Percentiles rank a stretch among this genome's conserved stretches.
phyloP scores from a whole-genome alignment of 2,888 invertebrate species.

The Hartigia nigra region DNA sequence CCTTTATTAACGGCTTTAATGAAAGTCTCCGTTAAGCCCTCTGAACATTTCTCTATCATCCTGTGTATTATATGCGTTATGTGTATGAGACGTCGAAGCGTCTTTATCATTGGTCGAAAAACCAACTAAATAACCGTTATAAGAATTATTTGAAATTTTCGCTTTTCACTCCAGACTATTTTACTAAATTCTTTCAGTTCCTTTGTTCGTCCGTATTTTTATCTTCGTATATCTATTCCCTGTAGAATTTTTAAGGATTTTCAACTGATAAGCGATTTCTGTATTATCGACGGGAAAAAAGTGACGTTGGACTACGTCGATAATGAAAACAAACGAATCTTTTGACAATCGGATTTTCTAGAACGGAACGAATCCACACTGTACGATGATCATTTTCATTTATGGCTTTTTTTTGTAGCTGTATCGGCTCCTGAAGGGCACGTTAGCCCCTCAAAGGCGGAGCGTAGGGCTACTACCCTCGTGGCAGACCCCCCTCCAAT shows the following conservation, averaged over 20 bases:
- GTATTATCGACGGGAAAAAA: neutral
- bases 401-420: slow-evolving; percentile 34
- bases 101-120: neutral
- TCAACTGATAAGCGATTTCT: neutral
- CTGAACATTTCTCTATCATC: neutral
- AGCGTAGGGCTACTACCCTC: slow-evolving; percentile 27
- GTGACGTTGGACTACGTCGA: neutral
- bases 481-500: slow-evolving; percentile 16
- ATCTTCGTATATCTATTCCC: no score
- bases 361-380: slow-evolving; percentile 30
- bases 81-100: neutral
- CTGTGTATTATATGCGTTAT: neutral
- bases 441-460: slow-evolving; percentile 34
- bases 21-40: neutral
- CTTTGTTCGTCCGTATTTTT: neutral
- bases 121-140: neutral
- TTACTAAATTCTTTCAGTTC: neutral
- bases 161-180: neutral
- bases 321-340: slow-evolving; percentile 10
- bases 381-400: slow-evolving; percentile 47
- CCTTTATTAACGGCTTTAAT: neutral
- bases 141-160: neutral
- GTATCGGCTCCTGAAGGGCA: slow-evolving; percentile 34
- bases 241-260: no score
- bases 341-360: slow-evolving; percentile 48